phyloP scores from a whole-genome alignment of 2,113 vertebrate species.

The Pluvianellus socialis region DNA sequence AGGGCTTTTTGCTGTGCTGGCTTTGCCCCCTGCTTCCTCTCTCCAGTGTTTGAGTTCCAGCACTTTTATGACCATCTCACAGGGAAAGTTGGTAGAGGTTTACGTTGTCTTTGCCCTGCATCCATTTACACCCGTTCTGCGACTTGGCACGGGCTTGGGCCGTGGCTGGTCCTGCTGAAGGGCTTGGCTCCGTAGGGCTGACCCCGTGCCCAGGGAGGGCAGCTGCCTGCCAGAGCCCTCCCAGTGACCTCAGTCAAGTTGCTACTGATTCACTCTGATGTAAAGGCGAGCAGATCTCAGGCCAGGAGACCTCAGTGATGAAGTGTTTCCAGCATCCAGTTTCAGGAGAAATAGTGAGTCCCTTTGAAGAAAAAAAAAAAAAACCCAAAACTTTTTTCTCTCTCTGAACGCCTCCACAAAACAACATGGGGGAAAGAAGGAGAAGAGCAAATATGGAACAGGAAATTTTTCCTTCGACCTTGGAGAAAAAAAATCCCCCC shows the following conservation, averaged over 20 bases:
- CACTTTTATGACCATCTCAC: not conserved
- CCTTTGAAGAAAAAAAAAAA: not conserved
- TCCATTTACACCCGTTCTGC: not conserved
- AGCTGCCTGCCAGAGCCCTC: not conserved
- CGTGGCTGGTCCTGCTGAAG: not conserved
- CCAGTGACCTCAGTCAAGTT: not conserved
- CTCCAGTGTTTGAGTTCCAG: not conserved
- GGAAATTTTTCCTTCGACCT: not conserved
- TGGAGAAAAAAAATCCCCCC: not conserved
- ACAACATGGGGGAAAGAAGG: not conserved
- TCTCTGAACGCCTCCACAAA: not conserved
- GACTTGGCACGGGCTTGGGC: accelerated
- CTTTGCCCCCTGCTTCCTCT: not conserved
- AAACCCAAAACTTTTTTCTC: not conserved
- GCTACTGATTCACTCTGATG: not conserved
- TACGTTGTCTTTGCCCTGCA: not conserved
- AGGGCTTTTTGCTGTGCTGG: not conserved
- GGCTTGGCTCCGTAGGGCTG: not conserved
- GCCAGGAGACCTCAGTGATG: not conserved
- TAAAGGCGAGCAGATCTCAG: not conserved
- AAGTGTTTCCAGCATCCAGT: not conserved
- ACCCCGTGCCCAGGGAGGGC: accelerated
- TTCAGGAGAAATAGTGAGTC: not conserved
- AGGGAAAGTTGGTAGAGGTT: not conserved
- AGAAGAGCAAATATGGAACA: not conserved